Percentiles rank a stretch among this genome's conserved stretches.
Conservation (phyloP, 1,140 invertebrate species). For the Phocides pigmalion region DNA sequence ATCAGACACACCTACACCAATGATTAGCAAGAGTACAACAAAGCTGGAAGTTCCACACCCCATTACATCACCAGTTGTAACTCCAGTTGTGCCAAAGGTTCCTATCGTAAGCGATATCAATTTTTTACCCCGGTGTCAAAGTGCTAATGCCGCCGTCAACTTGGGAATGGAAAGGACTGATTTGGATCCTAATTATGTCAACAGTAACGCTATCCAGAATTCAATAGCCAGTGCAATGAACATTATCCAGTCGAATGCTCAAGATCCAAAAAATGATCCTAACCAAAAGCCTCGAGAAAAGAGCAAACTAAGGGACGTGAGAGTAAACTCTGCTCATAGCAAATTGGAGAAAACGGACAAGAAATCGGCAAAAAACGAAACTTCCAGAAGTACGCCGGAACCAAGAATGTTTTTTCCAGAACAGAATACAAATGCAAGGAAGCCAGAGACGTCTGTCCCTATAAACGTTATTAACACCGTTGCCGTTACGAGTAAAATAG, state of each 20-base stretch:
- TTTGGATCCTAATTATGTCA: slow-evolving; percentile 59
- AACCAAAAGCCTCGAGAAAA: slow-evolving; percentile 75
- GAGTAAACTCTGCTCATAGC: slow-evolving; percentile 80
- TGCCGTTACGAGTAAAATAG: slow-evolving; percentile 67
- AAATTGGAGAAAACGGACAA: slow-evolving; percentile 80
- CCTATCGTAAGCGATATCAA: slow-evolving; percentile 70
- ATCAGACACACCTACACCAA: slow-evolving; percentile 55
- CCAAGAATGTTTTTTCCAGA: slow-evolving; percentile 82
- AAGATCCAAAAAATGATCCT: slow-evolving; percentile 68
- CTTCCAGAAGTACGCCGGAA: slow-evolving; percentile 68
- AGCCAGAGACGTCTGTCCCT: slow-evolving; percentile 73
- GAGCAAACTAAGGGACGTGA: slow-evolving; percentile 77
- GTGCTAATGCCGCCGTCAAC: slow-evolving; percentile 71
- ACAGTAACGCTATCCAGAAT: slow-evolving; percentile 57
- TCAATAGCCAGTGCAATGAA: slow-evolving; percentile 63
- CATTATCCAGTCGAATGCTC: slow-evolving; percentile 56
- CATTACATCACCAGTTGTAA: slow-evolving; percentile 75
- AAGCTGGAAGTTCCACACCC: slow-evolving; percentile 78
- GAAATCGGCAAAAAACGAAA: slow-evolving; percentile 70
- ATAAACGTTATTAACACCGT: slow-evolving; percentile 78
- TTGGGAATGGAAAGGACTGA: slow-evolving; percentile 70
- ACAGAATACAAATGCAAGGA: slow-evolving; percentile 66
- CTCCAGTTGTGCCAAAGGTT: slow-evolving; percentile 72
- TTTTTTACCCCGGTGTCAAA: slow-evolving; percentile 79
- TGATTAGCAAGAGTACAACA: slow-evolving; percentile 68